Evolutionary conservation across 2,113 vertebrate genomes (phyloP).

Genomic region (Tachuris rubrigastra): DNA sequence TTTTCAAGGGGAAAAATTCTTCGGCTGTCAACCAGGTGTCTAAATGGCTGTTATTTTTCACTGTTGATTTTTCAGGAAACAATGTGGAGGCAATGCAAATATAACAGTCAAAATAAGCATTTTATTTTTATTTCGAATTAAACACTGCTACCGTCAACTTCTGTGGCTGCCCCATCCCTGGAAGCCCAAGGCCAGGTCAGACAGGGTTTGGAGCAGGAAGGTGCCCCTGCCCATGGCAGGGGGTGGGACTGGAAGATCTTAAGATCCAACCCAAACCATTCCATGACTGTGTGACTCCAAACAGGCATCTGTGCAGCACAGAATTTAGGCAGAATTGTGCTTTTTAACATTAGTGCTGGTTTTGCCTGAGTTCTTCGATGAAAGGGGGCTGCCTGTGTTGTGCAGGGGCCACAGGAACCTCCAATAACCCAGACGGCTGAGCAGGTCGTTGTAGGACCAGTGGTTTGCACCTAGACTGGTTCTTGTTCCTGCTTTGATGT

Average conservation of each 20-base stretch:
- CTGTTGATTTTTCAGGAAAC: not conserved
- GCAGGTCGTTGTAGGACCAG: not conserved
- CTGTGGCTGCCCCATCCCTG: not conserved
- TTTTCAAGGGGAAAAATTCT: not conserved
- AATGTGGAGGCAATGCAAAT: not conserved
- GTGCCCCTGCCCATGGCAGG: not conserved
- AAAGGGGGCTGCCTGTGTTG: fast-evolving
- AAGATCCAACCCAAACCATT: not conserved
- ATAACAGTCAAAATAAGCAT: not conserved
- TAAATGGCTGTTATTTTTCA: not conserved
- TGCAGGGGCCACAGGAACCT: not conserved
- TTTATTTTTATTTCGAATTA: not conserved
- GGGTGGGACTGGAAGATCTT: not conserved
- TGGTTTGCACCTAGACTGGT: not conserved
- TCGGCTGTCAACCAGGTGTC: not conserved
- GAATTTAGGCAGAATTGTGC: not conserved
- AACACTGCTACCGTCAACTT: not conserved
- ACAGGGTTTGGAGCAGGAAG: not conserved
- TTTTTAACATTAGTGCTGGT: not conserved
- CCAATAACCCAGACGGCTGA: not conserved
- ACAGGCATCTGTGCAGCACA: not conserved
- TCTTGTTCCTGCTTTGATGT: constrained; percentile 31
- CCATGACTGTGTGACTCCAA: not conserved
- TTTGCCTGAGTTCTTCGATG: fast-evolving
- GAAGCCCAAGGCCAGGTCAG: not conserved